Evolutionary conservation across 2,113 vertebrate species (phyloP), one percentile per base, ranked within the genome.

Genomic region (Notothenia coriiceps): DNA sequence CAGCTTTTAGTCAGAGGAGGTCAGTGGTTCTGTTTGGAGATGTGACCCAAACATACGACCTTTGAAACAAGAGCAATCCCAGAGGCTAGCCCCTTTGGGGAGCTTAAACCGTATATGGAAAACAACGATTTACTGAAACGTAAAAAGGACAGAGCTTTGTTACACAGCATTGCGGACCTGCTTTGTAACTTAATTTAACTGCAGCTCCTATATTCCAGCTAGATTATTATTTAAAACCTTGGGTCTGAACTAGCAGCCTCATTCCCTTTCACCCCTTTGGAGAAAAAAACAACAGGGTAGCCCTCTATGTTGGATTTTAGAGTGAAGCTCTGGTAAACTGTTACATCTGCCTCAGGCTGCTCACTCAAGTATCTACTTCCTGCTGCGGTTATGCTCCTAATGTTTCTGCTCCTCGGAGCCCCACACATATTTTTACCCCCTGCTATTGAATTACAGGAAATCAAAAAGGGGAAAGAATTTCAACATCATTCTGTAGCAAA

Each of bases 381-480:
- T 85, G 86, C 88, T 71, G 86, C 69, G 86, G 94, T 91, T 88
- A 88, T 61, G 89, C 90, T 94, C 93, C 95, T 95, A 94, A 86
- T 90, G 94, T 96, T 96, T 96, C 95, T 93, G 82, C 93, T 89
- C 94, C 91, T 88, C 91, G 77, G 89, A 93, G 92, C 93, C 95
- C 94, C 94, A 93, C 95, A 96, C 95, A 97, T 97, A 98, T 97
- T 98, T 99, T 98, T 97, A 97, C 96, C 95, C 94, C 90, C 92
- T 92, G 93, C 96, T 96, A 96, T 98, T 96, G 94, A 94, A 95
- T 98, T 98, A 98, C 97, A 98, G 97, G 96, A 98, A 98, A 97
- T 97, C 91, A 95, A 94, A 95, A 94, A 57, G 94, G 94, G 94
- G 94, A 97, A 96, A 90, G 93, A 94, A 94, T 94, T 95, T 94